Base-by-base conservation (phyloP, 2,797 vertebrate species). In the Darevskia mixta region DNA sequence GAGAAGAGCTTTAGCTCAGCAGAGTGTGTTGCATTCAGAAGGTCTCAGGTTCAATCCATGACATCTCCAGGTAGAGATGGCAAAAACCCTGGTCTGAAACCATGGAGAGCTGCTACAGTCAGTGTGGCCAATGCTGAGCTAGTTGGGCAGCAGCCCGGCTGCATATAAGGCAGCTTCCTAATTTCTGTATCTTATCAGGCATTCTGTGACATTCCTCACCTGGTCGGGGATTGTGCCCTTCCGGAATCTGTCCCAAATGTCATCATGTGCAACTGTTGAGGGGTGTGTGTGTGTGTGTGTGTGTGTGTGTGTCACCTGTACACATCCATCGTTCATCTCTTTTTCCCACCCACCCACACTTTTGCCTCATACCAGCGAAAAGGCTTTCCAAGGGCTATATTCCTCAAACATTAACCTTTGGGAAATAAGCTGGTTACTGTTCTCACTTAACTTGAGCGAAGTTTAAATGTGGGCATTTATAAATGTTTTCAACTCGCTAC, bases 361-460 rank as follows among this genome's bases (percentile, higher is more conserved):
- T 49, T 61, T 64, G 9, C 35, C 80, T 23, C 8, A 85, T 29
- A 23, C 43, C 69, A 85, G 9, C 80, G 45, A 72, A 86, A 89
- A 49, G 55, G 43, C 15, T 85, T 75, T 80, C 41, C 25, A 81
- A 66, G 78, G n/a, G 55, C 32, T 64, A 27, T 66, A 75, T 55
- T 72, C 55, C 55, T 85, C 71, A 64, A 32, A 80, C 61, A 49
- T 76, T 55, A 77, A 66, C 55, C 3, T 81, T 77, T 86, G 92
- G 92, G 93, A 95, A 94, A 94, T 80, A 90, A 55, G 85, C 86
- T 87, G 83, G 79, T 89, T 72, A 82, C 80, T 87, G 85, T 75
- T 93, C 71, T 84, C 84, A 73, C 86, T 86, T 71, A 80, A 82
- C 92, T 83, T 79, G 91, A 58, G 90, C 79, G 81, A 82, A 77